Evolutionary conservation across 2,888 invertebrate genomes (phyloP), one percentile per base, ranked within the genome.

Genomic region (Hypsopygia costalis): DNA sequence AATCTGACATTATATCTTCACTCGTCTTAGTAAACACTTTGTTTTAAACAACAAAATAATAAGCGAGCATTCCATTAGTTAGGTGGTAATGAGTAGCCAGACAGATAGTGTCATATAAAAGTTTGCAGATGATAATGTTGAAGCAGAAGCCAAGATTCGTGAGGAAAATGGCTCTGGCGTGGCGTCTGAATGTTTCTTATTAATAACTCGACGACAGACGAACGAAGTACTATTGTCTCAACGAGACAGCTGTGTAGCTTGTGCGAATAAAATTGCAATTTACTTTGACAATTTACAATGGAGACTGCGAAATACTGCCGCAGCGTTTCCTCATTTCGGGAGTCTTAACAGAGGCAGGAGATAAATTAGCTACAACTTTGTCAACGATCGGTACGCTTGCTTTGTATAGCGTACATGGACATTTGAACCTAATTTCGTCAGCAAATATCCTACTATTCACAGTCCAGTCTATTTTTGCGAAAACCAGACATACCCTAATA

Each of bases 161-260:
- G 10, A 10, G 5, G 11, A 9, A 10, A 2, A 9, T 30, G 30
- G 10, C 30, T 5, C 10, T 3, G 30, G 1, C 4, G 3, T 35
- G 40, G 36, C 40, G 40, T 36, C 33, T 32, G 34, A 37, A 37
- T 37, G 32, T 34, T 35, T 25, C 9, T 27, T 34, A 44, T 47
- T 44, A 47, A 47, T 47, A 47, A 31, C 44, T 36, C 9, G 43
- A 16, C 21, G 47, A 47, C 41, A 36, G 41, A 44, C 35, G 29
- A 11, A 22, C 34, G 8, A 21, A 43, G 21, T 30, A 34, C 27
- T 34, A 41, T 44, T 44, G 41, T 44, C 33, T 20, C 9, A 29
- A 29, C 30, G 27, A 34, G 21, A 31, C 33, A 32, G 11, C 36
- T 12, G 12, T 11, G 6, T 6, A 9, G n/a, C 10, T n/a, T 11